A percentile compares a stretch with the other conserved stretches of the same genome.
Conservation (phyloP, 2,113 vertebrate genomes). For the Mormyrus lacerda region DNA sequence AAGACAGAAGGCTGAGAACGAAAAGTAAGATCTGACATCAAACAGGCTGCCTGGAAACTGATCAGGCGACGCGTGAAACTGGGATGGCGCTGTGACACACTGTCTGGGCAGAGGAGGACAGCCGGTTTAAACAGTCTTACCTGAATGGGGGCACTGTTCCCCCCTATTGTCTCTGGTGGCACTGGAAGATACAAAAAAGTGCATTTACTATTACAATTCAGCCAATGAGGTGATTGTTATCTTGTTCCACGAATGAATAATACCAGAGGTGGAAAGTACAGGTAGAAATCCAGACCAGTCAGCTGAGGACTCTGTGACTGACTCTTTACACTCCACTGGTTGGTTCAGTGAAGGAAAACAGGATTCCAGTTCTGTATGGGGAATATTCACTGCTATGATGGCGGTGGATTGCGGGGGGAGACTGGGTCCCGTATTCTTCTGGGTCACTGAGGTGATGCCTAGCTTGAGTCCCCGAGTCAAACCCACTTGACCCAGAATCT, state of each 20-base stretch:
- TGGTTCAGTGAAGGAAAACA: background rate
- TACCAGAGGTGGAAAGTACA: background rate
- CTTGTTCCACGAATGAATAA: background rate
- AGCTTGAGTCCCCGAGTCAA: too few species aligned
- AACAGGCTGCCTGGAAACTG: background rate
- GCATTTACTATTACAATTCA: background rate
- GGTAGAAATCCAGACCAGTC: background rate
- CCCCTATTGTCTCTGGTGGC: constrained; percentile 32
- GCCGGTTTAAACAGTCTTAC: constrained; percentile 38
- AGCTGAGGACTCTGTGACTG: background rate
- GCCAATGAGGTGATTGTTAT: background rate
- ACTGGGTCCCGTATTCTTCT: too few species aligned
- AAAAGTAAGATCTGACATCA: background rate
- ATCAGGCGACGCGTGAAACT: background rate
- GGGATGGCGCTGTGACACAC: background rate
- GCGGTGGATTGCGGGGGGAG: background rate
- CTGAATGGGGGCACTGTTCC: constrained; percentile 45
- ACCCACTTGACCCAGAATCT: too few species aligned
- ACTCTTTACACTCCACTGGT: background rate
- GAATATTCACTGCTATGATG: background rate
- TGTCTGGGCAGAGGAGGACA: background rate
- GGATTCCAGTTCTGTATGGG: background rate
- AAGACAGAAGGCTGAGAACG: background rate
- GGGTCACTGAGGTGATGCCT: too few species aligned
- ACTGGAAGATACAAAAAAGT: constrained; percentile 25